Base-by-base conservation (phyloP, 1,140 invertebrate genomes). In the Lepidurus apus region DNA sequence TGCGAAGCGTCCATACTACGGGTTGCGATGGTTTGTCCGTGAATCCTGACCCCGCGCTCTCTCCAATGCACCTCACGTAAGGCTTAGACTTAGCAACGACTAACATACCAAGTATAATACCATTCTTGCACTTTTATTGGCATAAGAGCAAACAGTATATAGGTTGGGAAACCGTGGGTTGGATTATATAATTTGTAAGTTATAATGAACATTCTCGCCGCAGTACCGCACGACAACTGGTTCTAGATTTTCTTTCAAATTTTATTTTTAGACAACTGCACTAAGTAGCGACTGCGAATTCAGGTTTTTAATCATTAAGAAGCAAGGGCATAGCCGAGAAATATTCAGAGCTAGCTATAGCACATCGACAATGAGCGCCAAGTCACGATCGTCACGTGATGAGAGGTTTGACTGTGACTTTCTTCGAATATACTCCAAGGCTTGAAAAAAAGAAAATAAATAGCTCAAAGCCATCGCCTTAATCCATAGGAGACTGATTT, bases 1-100 rank as follows among this genome's bases (percentile, higher is more conserved):
- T 94, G 79, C 86, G 91, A 82, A 87, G 91, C 82, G 92, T 94
- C 75, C 93, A 92, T 73, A 93, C 92, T 34, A 92, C 92, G 80
- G 92, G 93, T 21, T 90, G 91, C 79, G 92, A 94, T 94, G 76
- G 91, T 93, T 84, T 75, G 73, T 43, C 78, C 65, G 1, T 74
- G 45, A 53, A 17, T 79, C 42, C 21, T 75, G 21, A 44, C 42
- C 21, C 42, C 42, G 1, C 43, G 6, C 44, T 26, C 10, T 77
- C 42, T 21, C 34, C 53, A 13, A 65, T 65, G 8, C 53, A 65
- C 53, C 53, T 65, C 53, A 65, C 8, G 53, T 65, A 65, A 65
- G 34, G 53, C n/a, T 65, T 65, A 21, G 6, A 7, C 9, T 17
- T 7, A 65, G 17, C 6, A 13, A n/a, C 53, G 53, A 21, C 53